A percentile compares a stretch with the other conserved stretches of the same genome.
phyloP scores from a whole-genome alignment of 1,140 invertebrate genomes.

The Drosophila melanogaster region DNA sequence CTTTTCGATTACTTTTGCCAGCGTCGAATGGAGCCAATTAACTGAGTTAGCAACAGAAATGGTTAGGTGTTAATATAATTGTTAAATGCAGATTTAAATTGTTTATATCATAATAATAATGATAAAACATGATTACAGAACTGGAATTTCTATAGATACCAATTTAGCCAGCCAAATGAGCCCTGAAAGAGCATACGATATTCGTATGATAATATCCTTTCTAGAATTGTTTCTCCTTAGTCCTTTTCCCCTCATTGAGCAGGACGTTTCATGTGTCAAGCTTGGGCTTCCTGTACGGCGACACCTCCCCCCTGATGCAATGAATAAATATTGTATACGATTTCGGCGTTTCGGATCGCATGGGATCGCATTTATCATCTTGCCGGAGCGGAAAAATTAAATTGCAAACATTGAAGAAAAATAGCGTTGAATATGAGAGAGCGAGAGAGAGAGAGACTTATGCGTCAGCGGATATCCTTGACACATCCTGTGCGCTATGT shows the following conservation, averaged over 20 bases:
- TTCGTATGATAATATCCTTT: constrained; percentile 3
- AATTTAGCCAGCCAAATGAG: too few relatives aligned
- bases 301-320: constrained; percentile 40
- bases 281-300: constrained; percentile 58
- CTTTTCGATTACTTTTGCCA: constrained; percentile 15
- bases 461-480: constrained; percentile 76
- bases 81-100: too few relatives aligned
- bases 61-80: background rate
- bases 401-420: constrained; percentile 26
- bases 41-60: background rate
- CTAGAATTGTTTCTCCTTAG: background rate
- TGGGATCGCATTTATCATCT: constrained; percentile 68
- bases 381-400: constrained; percentile 71
- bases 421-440: constrained; percentile 27
- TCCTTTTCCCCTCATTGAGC: constrained; percentile 23
- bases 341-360: constrained; percentile 1
- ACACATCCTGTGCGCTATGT: constrained; percentile 65
- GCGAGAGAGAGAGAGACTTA: too few relatives aligned
- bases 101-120: too few relatives aligned
- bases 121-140: too few relatives aligned
- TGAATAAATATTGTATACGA: constrained; percentile 32
- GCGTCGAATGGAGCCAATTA: background rate
- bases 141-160: too few relatives aligned
- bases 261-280: constrained; percentile 76
- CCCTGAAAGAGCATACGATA: constrained; percentile 32